These are phyloP conservation scores for Montipora capitata DNA, from an alignment of 92 coral and sea anemone genomes.

Conservation along the genomic window DNA sequence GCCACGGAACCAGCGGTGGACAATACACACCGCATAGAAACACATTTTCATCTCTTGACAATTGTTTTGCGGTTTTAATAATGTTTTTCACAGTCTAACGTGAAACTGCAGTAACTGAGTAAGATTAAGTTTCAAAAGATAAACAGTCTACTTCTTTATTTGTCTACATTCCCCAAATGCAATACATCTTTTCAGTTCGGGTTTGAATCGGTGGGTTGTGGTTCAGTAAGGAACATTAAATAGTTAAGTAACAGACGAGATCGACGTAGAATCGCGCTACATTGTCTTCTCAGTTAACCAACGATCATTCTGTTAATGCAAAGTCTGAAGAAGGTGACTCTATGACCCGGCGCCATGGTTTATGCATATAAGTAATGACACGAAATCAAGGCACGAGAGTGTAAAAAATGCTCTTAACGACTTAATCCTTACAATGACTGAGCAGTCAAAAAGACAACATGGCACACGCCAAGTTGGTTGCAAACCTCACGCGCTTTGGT, in stretches of 20 bases:
- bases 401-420: not conserved
- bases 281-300: too few species aligned
- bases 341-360: too few species aligned
- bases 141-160: not conserved
- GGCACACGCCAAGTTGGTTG: conserved; percentile 23
- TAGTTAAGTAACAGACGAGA: too few species aligned
- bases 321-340: too few species aligned
- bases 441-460: not conserved
- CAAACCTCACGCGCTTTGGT: not conserved
- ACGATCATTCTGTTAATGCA: too few species aligned
- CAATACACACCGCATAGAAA: conserved; percentile 16
- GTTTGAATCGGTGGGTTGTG: too few species aligned
- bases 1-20: conserved; percentile 25
- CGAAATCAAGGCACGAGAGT: too few species aligned
- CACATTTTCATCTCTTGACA: conserved; percentile 28
- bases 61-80: conserved; percentile 42
- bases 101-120: conserved; percentile 15
- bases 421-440: not conserved
- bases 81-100: not conserved
- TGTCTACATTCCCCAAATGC: too few species aligned
- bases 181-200: too few species aligned
- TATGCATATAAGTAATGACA: too few species aligned
- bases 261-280: too few species aligned
- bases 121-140: not conserved
- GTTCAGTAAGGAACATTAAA: too few species aligned